These are phyloP conservation scores for Pemphredon lugubris DNA, from an alignment of 2,888 invertebrate species.

Conservation along the genomic window DNA sequence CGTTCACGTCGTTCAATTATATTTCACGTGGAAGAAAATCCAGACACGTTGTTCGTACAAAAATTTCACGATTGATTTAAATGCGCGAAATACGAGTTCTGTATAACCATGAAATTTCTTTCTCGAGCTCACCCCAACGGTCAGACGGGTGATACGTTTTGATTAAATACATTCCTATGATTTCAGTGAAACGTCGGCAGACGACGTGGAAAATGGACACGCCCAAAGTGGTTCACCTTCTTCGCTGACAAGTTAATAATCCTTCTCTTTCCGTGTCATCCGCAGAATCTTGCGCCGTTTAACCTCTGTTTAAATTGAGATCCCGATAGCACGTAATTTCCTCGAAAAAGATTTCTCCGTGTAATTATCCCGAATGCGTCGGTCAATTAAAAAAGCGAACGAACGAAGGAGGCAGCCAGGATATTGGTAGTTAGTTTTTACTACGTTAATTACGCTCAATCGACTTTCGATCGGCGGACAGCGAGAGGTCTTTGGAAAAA, in stretches of 20 bases:
- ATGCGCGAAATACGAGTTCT: neutral
- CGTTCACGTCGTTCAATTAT: too few relatives aligned
- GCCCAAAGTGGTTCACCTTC: slow-evolving; percentile 32
- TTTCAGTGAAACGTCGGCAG: slow-evolving; percentile 41
- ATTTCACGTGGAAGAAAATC: too few relatives aligned
- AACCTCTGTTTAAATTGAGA: slow-evolving; percentile 33
- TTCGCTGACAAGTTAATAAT: slow-evolving; percentile 63
- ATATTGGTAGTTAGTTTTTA: slow-evolving; percentile 7
- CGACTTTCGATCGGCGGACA: slow-evolving; percentile 11
- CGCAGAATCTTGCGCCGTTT: slow-evolving; percentile 52
- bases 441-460: slow-evolving; percentile 18
- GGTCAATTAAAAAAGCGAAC: slow-evolving; percentile 19
- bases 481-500: too few relatives aligned
- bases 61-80: too few relatives aligned
- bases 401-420: slow-evolving; percentile 2
- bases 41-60: too few relatives aligned
- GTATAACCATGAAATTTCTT: too few relatives aligned
- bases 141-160: slow-evolving; percentile 53
- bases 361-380: slow-evolving; percentile 6
- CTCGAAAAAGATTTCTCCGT: slow-evolving; percentile 26
- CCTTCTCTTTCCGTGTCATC: slow-evolving; percentile 59
- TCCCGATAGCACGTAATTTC: slow-evolving; percentile 29
- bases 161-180: slow-evolving; percentile 41
- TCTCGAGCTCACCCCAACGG: too few relatives aligned
- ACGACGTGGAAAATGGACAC: slow-evolving; percentile 54